phyloP scores from a whole-genome alignment of 1,140 invertebrate species.

The Megalonaias nervosa region DNA sequence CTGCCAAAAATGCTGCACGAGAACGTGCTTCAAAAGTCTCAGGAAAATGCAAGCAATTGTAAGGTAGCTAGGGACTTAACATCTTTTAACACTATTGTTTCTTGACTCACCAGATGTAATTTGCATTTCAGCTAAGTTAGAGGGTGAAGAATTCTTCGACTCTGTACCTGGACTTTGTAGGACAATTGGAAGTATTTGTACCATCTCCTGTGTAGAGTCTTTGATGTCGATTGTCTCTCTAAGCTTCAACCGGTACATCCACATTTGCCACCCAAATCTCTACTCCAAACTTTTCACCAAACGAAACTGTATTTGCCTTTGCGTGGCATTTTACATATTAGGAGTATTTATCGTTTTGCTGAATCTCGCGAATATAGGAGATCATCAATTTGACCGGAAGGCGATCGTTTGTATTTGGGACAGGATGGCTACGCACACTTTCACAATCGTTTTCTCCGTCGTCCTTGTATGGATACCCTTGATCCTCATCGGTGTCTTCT shows the following conservation, averaged over 20 bases:
- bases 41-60: too few relatives aligned
- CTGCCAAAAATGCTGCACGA: too few relatives aligned
- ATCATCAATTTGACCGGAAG: slow-evolving; percentile 59
- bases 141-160: slow-evolving; percentile 57
- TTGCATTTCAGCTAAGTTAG: slow-evolving; percentile 44
- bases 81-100: too few relatives aligned
- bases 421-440: slow-evolving; percentile 56
- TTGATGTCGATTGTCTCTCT: slow-evolving; percentile 54
- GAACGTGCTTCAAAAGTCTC: too few relatives aligned
- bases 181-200: slow-evolving; percentile 53
- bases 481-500: slow-evolving; percentile 48
- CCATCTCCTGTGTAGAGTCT: slow-evolving; percentile 55
- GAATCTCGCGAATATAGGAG: slow-evolving; percentile 51
- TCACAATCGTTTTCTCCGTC: slow-evolving; percentile 55
- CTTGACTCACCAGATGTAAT: too few relatives aligned
- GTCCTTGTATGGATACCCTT: slow-evolving; percentile 55
- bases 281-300: slow-evolving; percentile 56
- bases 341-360: slow-evolving; percentile 41
- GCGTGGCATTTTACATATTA: slow-evolving; percentile 40
- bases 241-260: slow-evolving; percentile 58
- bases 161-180: slow-evolving; percentile 51
- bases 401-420: slow-evolving; percentile 62
- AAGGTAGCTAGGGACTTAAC: too few relatives aligned
- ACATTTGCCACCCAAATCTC: slow-evolving; percentile 51
- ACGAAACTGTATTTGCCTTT: slow-evolving; percentile 42